Evolutionary conservation across 2,888 invertebrate genomes (phyloP), one percentile per base, ranked within the genome.

Genomic region (Parthenolecanium corni): DNA sequence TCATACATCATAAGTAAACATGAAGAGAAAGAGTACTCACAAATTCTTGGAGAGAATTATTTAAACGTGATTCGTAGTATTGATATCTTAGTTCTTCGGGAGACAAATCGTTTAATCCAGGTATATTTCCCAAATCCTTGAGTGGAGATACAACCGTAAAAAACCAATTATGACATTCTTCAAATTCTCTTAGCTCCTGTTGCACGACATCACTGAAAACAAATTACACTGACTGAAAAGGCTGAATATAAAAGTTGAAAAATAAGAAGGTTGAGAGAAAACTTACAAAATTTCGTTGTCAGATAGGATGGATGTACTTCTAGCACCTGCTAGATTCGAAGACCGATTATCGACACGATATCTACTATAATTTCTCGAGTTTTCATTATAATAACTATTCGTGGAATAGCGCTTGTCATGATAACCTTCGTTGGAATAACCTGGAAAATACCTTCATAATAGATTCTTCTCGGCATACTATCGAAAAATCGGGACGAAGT

Each of bases 51-150:
- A 58, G 23, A 21, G 58, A 23, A 49, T 58, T 58, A 3, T 16
- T 58, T 18, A 14, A 36, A 14, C 31, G 31, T 20, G 58, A 46
- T 20, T 18, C 46, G 18, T 46, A 47, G 31, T 46, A 58, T 21
- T 58, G 58, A 16, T 31, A 14, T 47, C 58, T 46, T 5, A 58
- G 31, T 58, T 58, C 58, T 36, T 58, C 58, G 11, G 58, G 58
- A 9, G 58, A 58, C 11, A 36, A 58, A 36, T 58, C 58, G 2
- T 31, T 25, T 21, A 58, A 58, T 18, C 58, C 46, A 14, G 47
- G 58, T 20, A 58, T 36, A 58, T 58, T 58, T 16, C 58, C 58
- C 20, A 47, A 58, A n/a, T 36, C 20, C 46, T 49, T 58, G 23
- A 58, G 14, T 14, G 58, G 58, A 1, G 31, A 23, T 31, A 58